phyloP scores from a whole-genome alignment of 2,113 vertebrate species.

The Labrus mixtus region DNA sequence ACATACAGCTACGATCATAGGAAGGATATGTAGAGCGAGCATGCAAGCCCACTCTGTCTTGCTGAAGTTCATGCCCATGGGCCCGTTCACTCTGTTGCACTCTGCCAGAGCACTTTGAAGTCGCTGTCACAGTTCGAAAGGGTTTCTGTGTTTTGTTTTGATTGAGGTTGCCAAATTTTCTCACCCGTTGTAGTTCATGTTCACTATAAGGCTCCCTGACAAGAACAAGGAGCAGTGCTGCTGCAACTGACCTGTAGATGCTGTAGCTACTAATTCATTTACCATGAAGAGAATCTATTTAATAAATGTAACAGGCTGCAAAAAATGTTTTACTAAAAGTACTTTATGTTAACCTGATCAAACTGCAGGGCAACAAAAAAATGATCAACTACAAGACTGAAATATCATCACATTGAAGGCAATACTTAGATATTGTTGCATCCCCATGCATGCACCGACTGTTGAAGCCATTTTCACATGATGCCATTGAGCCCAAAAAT shows the following conservation, averaged over 20 bases:
- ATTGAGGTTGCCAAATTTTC: conserved; percentile 15
- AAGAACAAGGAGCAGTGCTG: neutral
- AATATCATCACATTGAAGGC: no score
- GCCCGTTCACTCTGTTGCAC: neutral
- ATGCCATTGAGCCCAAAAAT: no score
- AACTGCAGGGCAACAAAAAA: no score
- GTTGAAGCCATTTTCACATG: no score
- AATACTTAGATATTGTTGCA: no score
- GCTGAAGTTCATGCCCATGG: conserved; percentile 34
- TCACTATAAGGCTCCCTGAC: neutral
- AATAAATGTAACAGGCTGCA: no score
- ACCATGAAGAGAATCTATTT: neutral
- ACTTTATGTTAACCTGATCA: no score
- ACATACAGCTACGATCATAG: conserved; percentile 62
- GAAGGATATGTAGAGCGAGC: conserved; percentile 78
- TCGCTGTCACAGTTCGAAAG: neutral
- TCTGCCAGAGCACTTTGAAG: conserved; percentile 54
- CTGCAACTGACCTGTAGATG: neutral
- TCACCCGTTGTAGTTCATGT: conserved; percentile 17
- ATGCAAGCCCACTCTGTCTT: conserved; percentile 37
- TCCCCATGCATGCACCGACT: no score
- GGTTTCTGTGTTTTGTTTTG: conserved; percentile 38
- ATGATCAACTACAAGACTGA: no score
- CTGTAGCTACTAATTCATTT: neutral
- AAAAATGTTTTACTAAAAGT: neutral